These are phyloP conservation scores for Xylota sylvarum DNA, from an alignment of 2,888 invertebrate species.

Conservation along the genomic window DNA sequence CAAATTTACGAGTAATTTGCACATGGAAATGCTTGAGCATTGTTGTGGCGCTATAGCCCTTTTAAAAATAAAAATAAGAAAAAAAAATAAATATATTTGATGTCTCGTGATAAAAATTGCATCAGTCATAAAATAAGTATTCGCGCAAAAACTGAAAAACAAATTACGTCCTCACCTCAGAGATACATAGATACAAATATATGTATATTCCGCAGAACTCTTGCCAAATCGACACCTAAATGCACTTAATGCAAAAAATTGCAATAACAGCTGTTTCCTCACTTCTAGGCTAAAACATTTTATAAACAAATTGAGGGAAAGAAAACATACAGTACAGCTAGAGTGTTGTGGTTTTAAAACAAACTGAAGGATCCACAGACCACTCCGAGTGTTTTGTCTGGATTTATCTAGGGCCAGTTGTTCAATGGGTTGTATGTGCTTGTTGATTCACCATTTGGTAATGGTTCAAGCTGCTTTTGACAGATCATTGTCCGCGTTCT, in stretches of 20 bases:
- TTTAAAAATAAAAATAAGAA: background rate
- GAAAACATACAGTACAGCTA: slow-evolving; percentile 9
- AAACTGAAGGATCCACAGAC: too few relatives aligned
- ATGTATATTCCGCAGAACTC: background rate
- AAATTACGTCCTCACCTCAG: slow-evolving; percentile 28
- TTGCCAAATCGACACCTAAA: slow-evolving; percentile 38
- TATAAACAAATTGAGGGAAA: slow-evolving; percentile 9
- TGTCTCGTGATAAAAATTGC: slow-evolving; percentile 38
- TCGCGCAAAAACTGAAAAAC: background rate
- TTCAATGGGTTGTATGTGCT: too few relatives aligned
- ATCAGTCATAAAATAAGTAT: slow-evolving; percentile 18
- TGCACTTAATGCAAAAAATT: slow-evolving; percentile 21
- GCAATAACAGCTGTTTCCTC: slow-evolving; percentile 38
- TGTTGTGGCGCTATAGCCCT: slow-evolving; percentile 34
- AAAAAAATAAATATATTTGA: slow-evolving; percentile 9
- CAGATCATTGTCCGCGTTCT: too few relatives aligned
- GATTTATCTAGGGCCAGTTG: too few relatives aligned
- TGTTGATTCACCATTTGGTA: too few relatives aligned
- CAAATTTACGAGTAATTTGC: slow-evolving; percentile 22
- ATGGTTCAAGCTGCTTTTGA: too few relatives aligned
- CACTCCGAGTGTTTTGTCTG: too few relatives aligned
- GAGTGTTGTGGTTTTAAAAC: background rate
- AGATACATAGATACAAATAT: background rate
- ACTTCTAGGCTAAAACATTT: background rate
- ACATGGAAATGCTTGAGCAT: slow-evolving; percentile 18